These are phyloP conservation scores for Cavia aperea DNA, from an alignment of 2,113 vertebrate genomes.

Conservation along the genomic window DNA sequence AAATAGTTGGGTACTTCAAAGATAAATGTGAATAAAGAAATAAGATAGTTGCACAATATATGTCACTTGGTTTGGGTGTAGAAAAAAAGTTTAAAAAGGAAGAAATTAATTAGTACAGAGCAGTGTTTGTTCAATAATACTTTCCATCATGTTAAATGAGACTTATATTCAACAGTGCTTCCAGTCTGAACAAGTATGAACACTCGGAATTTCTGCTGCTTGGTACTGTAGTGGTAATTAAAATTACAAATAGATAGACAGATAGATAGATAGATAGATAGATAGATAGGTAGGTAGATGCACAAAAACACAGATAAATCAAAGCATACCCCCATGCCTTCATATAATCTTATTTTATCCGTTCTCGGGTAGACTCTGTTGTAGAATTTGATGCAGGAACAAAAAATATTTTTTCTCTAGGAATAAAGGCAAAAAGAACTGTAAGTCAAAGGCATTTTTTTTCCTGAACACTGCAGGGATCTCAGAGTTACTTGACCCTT, in stretches of 20 bases:
- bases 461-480: neutral
- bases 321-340: neutral
- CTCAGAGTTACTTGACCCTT: neutral
- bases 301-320: neutral
- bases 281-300: neutral
- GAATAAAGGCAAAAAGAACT: neutral
- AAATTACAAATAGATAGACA: neutral
- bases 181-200: neutral
- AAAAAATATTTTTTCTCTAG: neutral
- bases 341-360: neutral
- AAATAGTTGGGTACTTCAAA: neutral
- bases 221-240: neutral
- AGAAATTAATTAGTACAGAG: neutral
- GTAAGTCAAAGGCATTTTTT: neutral
- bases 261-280: no score
- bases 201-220: neutral
- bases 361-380: neutral
- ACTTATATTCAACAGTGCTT: neutral
- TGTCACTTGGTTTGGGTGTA: neutral
- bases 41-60: neutral
- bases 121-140: neutral
- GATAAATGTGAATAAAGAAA: neutral
- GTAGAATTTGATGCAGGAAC: neutral
- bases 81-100: neutral
- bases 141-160: neutral